These are phyloP conservation scores for Noctua fimbriata DNA, from an alignment of 2,888 invertebrate genomes.

Conservation along the genomic window DNA sequence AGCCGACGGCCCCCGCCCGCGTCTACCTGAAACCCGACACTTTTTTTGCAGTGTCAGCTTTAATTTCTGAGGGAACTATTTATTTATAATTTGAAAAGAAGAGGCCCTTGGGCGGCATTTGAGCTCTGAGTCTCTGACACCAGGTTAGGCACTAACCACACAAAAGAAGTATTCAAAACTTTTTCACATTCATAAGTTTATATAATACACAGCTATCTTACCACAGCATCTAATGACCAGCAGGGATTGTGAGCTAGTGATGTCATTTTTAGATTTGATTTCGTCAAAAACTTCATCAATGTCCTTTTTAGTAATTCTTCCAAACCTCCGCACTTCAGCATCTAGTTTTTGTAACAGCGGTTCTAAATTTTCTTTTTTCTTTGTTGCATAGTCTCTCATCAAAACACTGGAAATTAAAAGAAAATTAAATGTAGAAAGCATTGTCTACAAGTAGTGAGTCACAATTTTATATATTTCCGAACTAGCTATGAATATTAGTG, in stretches of 20 bases:
- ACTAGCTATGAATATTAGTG: not conserved
- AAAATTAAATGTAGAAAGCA: not conserved
- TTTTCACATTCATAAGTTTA: not conserved
- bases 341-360: conserved; percentile 92
- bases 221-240: conserved; percentile 96
- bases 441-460: not conserved
- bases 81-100: not conserved
- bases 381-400: conserved; percentile 90
- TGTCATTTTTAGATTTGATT: conserved; percentile 92
- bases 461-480: not conserved
- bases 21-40: too few species aligned
- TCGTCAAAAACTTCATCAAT: conserved; percentile 95
- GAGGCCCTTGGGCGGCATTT: too few species aligned
- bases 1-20: too few species aligned
- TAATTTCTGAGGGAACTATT: not conserved
- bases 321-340: conserved; percentile 92
- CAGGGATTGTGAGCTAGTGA: conserved; percentile 94
- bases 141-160: too few species aligned
- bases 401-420: conserved; percentile 86
- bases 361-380: conserved; percentile 91
- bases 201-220: conserved; percentile 66
- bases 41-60: too few species aligned
- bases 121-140: too few species aligned
- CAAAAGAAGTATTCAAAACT: not conserved
- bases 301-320: conserved; percentile 93